Evolutionary conservation across 2,888 invertebrate species (phyloP).

Genomic region (Troides aeacus): DNA sequence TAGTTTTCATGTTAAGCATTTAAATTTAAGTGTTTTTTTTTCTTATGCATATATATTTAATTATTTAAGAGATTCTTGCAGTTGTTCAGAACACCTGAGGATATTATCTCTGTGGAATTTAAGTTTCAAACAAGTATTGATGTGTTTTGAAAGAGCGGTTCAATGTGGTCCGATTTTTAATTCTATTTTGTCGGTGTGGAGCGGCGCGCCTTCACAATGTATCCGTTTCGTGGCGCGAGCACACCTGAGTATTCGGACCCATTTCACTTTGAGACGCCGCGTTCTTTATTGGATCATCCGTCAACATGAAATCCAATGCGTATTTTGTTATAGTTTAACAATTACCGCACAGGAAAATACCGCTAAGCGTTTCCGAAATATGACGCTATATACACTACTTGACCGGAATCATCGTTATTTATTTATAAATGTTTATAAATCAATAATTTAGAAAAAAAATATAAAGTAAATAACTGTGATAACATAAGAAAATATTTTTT

Average conservation of each 20-base stretch:
- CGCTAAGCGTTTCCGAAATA: not conserved
- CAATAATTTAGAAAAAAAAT: too few species aligned
- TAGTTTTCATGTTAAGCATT: too few species aligned
- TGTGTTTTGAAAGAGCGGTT: constrained; percentile 59
- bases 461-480: too few species aligned
- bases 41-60: not conserved
- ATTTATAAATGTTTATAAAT: not conserved
- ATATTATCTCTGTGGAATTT: constrained; percentile 43
- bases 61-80: not conserved
- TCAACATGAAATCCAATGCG: constrained; percentile 39
- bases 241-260: constrained; percentile 72
- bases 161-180: constrained; percentile 72
- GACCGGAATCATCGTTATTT: not conserved
- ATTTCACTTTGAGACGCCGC: constrained; percentile 63
- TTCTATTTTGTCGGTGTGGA: constrained; percentile 60
- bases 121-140: constrained; percentile 62
- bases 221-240: constrained; percentile 44
- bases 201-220: constrained; percentile 58
- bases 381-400: not conserved
- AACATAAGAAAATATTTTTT: too few species aligned
- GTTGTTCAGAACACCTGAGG: constrained; percentile 46
- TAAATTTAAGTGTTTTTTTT: too few species aligned
- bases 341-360: constrained; percentile 8
- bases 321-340: constrained; percentile 32
- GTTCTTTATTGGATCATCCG: constrained; percentile 48